Base-by-base conservation (phyloP, 2,797 vertebrate species). In the Centropyge bicolor region DNA sequence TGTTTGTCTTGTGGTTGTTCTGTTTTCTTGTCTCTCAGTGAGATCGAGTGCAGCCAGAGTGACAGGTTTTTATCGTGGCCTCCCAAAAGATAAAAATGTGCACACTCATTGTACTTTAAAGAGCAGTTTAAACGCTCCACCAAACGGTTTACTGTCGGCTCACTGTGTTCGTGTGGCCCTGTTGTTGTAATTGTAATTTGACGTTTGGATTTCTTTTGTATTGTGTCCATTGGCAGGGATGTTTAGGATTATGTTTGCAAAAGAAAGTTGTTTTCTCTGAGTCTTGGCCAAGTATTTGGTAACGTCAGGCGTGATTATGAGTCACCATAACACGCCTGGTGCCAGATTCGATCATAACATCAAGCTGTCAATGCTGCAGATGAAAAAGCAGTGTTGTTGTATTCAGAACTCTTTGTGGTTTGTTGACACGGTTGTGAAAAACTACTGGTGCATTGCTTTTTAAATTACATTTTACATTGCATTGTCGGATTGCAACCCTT, bases 291-390 rank as follows among this genome's bases (percentile, higher is more conserved):
- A 70, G 54, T 19, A 10, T 74, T 69, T 59, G 62, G 62, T 80
- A 13, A 46, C 35, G 17, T 62, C n/a, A 5, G 35, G 10, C 22
- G 8, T 51, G 36, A 46, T 16, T 16, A 59, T 66, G 82, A 83
- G 49, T 83, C 86, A 82, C 27, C 51, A 1, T 38, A 49, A 19
- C n/a, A 35, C 14, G 46, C 24, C 8, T 43, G 40, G 13, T 72
- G 52, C 60, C 64, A 57, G 22, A 31, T 68, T 12, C 54, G 6
- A 59, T 63, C 27, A 61, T 13, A 57, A 56, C 63, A 61, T 36
- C 45, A 63, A 55, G 43, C n/a, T 41, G 16, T 36, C 10, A 6
- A n/a, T 24, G 41, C 59, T 59, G 22, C 10, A 36, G 54, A 59
- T 35, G 4, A 80, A 70, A 70, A 64, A 51, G 3, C 38, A 40